These are phyloP conservation scores for Sorex fumeus DNA, from an alignment of 2,113 vertebrate genomes.

Conservation along the genomic window DNA sequence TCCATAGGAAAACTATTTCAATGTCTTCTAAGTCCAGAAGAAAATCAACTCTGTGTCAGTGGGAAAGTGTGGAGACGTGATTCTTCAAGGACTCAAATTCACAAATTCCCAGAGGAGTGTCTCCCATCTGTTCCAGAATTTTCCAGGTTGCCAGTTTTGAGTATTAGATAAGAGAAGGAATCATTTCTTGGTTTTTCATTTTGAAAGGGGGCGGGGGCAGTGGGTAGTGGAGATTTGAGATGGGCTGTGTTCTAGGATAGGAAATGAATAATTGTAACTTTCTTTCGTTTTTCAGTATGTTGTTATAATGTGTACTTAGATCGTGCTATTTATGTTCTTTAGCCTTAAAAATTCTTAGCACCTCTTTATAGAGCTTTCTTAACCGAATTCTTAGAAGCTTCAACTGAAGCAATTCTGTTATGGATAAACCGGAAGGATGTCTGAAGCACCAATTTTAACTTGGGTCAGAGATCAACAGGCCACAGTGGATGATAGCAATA, in stretches of 20 bases:
- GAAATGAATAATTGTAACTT: too few species aligned
- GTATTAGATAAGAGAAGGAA: not conserved
- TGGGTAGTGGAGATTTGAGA: not conserved
- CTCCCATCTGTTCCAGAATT: not conserved
- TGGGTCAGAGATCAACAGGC: not conserved
- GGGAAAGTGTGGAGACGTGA: fast-evolving
- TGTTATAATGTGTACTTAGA: not conserved
- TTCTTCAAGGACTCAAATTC: not conserved
- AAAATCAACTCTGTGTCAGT: not conserved
- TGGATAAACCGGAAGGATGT: not conserved
- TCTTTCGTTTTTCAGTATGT: too few species aligned
- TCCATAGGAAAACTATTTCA: not conserved
- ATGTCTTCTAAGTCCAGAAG: not conserved
- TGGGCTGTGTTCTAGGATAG: too few species aligned
- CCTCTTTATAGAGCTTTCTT: not conserved
- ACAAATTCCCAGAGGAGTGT: not conserved
- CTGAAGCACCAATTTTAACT: not conserved
- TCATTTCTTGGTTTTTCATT: not conserved
- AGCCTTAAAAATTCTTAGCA: not conserved
- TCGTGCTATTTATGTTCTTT: not conserved
- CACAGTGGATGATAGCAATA: too few species aligned
- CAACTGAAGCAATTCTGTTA: not conserved
- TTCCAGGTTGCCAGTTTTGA: not conserved
- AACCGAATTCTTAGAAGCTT: not conserved
- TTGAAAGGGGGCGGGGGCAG: not conserved